Percentiles rank a stretch among this genome's conserved stretches.
phyloP scores from a whole-genome alignment of 2,888 invertebrate species.

The Parnassius orleans region DNA sequence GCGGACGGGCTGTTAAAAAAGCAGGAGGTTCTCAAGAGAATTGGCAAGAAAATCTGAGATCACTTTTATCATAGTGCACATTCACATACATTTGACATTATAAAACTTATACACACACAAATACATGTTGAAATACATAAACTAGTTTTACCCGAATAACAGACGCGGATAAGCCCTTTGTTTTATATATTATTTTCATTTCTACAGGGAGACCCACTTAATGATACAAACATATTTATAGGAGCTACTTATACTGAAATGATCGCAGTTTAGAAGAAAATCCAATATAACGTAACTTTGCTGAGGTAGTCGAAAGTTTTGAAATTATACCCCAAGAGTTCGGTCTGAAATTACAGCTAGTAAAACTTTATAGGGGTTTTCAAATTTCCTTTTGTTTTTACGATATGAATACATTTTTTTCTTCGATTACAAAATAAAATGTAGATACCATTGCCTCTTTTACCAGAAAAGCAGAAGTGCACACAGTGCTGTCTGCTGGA shows the following conservation, averaged over 20 bases:
- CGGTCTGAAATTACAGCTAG: slow-evolving; percentile 7
- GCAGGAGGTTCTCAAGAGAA: too few relatives aligned
- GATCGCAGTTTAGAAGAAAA: slow-evolving; percentile 13
- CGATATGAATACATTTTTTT: background rate
- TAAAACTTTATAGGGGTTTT: slow-evolving; percentile 13
- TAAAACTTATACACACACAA: too few relatives aligned
- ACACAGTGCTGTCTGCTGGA: too few relatives aligned
- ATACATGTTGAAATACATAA: too few relatives aligned
- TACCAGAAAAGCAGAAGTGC: background rate
- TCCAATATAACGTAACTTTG: slow-evolving; percentile 15
- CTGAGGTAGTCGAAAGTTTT: slow-evolving; percentile 4
- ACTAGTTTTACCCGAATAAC: too few relatives aligned
- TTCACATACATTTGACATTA: too few relatives aligned
- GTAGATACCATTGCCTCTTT: background rate
- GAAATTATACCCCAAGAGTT: slow-evolving; percentile 13
- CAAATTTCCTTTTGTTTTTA: slow-evolving; percentile 3
- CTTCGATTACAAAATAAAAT: too few relatives aligned
- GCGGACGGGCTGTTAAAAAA: too few relatives aligned
- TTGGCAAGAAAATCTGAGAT: too few relatives aligned
- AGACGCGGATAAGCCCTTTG: too few relatives aligned
- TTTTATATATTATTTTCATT: too few relatives aligned
- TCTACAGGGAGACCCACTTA: background rate
- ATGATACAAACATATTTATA: background rate
- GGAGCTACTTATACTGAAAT: background rate
- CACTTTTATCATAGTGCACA: too few relatives aligned